These are phyloP conservation scores for Rhea americana DNA, from an alignment of 2,113 vertebrate genomes.

Conservation along the genomic window DNA sequence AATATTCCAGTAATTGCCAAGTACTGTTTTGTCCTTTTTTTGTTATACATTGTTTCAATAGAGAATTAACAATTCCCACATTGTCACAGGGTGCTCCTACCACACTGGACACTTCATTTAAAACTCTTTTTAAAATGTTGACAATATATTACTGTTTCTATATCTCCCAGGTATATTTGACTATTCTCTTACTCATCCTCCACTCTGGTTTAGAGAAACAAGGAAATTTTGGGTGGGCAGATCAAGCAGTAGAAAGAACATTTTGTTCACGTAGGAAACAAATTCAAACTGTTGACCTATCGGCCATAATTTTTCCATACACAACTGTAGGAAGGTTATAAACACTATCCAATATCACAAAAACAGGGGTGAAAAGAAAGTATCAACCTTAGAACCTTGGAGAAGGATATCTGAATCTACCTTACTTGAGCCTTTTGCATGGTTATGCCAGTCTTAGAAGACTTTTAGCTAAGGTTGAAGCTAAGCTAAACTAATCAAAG, in stretches of 20 bases:
- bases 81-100: neutral
- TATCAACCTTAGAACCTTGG: neutral
- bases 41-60: neutral
- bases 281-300: neutral
- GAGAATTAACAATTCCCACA: neutral
- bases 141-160: neutral
- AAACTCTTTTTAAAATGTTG: neutral
- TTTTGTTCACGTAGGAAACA: neutral
- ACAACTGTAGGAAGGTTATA: neutral
- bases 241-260: neutral
- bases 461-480: neutral
- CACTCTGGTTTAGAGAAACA: neutral
- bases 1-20: neutral
- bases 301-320: neutral
- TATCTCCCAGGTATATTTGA: neutral
- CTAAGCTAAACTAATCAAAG: no score
- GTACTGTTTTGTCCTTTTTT: neutral
- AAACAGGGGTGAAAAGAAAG: neutral
- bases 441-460: neutral
- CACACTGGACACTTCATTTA: neutral
- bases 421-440: neutral
- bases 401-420: neutral
- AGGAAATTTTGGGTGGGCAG: neutral
- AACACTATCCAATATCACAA: neutral
- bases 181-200: neutral